A percentile compares a stretch with the other conserved stretches of the same genome.
Conservation (phyloP, 2,113 vertebrate species). For the Neodon shergylaensis region DNA sequence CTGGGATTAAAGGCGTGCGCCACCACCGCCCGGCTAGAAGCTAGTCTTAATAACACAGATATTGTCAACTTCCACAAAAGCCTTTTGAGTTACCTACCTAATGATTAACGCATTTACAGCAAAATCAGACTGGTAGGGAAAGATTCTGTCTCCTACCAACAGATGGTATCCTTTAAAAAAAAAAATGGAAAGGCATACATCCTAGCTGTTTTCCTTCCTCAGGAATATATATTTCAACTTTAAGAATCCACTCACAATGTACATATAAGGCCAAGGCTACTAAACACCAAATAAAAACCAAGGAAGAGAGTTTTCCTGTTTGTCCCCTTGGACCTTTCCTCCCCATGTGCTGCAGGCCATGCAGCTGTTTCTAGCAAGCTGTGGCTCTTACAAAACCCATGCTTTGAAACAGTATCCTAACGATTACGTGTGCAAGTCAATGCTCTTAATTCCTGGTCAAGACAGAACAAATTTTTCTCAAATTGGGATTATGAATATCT, state of each 20-base stretch:
- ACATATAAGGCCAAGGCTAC: conserved; percentile 63
- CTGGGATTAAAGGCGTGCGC: too few species aligned
- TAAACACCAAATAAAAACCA: conserved; percentile 53
- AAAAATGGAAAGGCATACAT: neutral
- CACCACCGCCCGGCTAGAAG: too few species aligned
- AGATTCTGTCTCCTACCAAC: conserved; percentile 23
- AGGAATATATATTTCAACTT: conserved; percentile 59
- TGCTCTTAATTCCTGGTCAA: neutral
- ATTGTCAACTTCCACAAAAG: neutral
- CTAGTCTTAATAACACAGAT: conserved; percentile 12
- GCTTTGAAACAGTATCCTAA: neutral
- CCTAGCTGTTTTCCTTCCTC: conserved; percentile 61
- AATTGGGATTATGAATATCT: conserved; percentile 36
- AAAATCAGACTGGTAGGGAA: neutral
- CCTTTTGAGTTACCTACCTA: conserved; percentile 16
- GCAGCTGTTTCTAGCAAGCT: neutral
- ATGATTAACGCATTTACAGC: conserved; percentile 27
- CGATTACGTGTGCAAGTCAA: neutral
- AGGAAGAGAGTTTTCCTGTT: conserved; percentile 34
- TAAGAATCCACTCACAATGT: conserved; percentile 45
- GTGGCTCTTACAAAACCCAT: neutral
- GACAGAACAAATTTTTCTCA: neutral
- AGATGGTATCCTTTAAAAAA: conserved; percentile 55
- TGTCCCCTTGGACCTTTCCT: neutral
- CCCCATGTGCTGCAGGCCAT: neutral